Base-by-base conservation (phyloP, 1,140 invertebrate genomes). In the Myzus persicae region DNA sequence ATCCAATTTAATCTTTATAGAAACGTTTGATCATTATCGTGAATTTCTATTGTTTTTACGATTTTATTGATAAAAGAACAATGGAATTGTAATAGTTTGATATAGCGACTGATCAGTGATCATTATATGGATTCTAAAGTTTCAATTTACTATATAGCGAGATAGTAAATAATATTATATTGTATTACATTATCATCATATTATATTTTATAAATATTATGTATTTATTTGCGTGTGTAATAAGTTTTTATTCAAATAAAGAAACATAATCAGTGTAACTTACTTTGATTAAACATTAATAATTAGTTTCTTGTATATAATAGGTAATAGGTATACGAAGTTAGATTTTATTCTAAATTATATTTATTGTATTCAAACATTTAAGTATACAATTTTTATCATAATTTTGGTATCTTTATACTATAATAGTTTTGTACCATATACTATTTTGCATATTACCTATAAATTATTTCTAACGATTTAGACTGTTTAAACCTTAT, bases 31-130 rank as follows among this genome's bases (percentile, higher is more conserved):
- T 93, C 81, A 5, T 84, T 93, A 93, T 93, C 91, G 14, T 84
- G 67, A 81, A 84, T 31, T 24, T 54, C 91, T 84, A 82, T 84
- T 93, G 76, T 93, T 82, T 91, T 81, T 91, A 91, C 51, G 76
- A 82, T 93, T 48, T 93, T 93, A 51, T 90, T 90, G 76, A 93
- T 84, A 93, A 93, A 93, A 93, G 44, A 93, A 93, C 91, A 93
- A 93, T 93, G n/a, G 76, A 26, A 42, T 51, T 54, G 22, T 46
- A 46, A 48, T 48, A 81, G 67, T 81, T 44, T 14, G n/a, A 22
- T 84, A 54, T 84, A 93, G 84, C 91, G 14, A 54, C 81, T 84
- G 91, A 93, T 93, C 91, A 84, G 46, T 84, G 91, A 93, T 93
- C 91, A 84, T 93, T 93, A 93, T 54, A 84, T 24, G 11, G 84